A percentile compares a stretch with the other conserved stretches of the same genome.
Conservation (phyloP, 2,113 vertebrate genomes). For the Poeciliopsis turrubarensis region DNA sequence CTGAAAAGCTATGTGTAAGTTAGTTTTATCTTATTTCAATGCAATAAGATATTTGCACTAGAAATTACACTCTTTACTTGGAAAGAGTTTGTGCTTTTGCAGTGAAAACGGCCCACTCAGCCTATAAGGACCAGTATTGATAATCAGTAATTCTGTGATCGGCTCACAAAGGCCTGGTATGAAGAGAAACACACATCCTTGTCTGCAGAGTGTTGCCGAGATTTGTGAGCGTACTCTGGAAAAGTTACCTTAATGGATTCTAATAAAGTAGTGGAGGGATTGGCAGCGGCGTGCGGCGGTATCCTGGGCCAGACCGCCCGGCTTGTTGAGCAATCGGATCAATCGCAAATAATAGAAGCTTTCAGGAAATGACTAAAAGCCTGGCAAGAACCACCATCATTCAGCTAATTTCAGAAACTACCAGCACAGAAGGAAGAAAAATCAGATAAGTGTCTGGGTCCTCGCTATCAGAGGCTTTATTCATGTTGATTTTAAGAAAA, state of each 20-base stretch:
- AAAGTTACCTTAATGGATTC: constrained; percentile 29
- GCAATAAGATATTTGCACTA: too few relatives aligned
- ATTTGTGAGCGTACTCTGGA: constrained; percentile 23
- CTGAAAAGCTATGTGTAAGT: too few relatives aligned
- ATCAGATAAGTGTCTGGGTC: constrained; percentile 14
- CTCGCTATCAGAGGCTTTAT: neutral
- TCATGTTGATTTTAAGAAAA: neutral
- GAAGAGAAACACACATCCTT: constrained; percentile 8
- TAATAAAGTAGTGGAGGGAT: constrained; percentile 34
- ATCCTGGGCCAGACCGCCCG: constrained; percentile 2
- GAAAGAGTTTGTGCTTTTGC: too few relatives aligned
- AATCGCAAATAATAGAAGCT: constrained; percentile 43
- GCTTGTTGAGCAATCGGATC: constrained; percentile 27
- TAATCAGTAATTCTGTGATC: constrained; percentile 20
- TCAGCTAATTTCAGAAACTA: constrained; percentile 36
- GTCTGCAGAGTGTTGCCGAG: constrained; percentile 23
- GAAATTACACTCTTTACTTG: too few relatives aligned
- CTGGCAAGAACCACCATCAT: constrained; percentile 6
- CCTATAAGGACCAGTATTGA: constrained; percentile 2
- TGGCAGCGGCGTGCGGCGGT: neutral
- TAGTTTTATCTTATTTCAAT: too few relatives aligned
- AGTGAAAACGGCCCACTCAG: constrained; percentile 4
- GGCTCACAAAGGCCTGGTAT: constrained; percentile 22
- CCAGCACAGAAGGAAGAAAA: constrained; percentile 9
- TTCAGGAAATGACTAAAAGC: constrained; percentile 37